Base-by-base conservation (phyloP, 1,140 invertebrate species). In the Bombus breviceps region DNA sequence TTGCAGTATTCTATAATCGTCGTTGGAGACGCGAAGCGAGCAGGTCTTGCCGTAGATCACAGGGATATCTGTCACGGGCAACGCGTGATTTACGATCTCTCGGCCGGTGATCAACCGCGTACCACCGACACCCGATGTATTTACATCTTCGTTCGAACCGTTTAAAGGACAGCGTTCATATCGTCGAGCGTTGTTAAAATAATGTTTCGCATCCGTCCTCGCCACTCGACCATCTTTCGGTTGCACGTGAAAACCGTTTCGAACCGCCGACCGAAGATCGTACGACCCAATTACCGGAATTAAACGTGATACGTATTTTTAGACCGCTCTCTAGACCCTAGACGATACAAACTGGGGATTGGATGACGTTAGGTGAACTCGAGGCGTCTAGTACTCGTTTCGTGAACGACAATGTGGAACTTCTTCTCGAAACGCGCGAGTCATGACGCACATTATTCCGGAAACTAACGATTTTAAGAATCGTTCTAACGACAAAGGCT, bases 261-360 rank as follows among this genome's bases (percentile, higher is more conserved):
- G 76, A 72, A 43, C 43, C 47, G n/a, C 59, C 4, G 13, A 41
- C 73, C 41, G 6, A 41, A 76, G 28, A 83, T 83, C 62, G 28
- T 68, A 12, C 83, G 83, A 84, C 53, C 76, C 83, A 84, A 84
- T 84, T 84, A 79, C 76, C 76, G 53, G 68, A 62, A 84, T 79
- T 57, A 84, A 84, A 34, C 62, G 76, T 22, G 59, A 77, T 28
- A 41, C 73, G 47, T 80, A 80, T 84, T 62, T 71, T 80, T 80
- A 84, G 83, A 79, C 68, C 25, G 43, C 12, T 47, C 39, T 25
- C 81, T 76, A 53, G 18, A 8, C 62, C 32, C n/a, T 53, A 47
- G 41, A 66, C 41, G 59, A 37, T 59, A 62, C 71, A 22, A 41
- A 72, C 47, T 3, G 69, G 53, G 5, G 34, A 73, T 34, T 25